Evolutionary conservation across 2,888 invertebrate genomes (phyloP).

Genomic region (Lucinisca nassula): DNA sequence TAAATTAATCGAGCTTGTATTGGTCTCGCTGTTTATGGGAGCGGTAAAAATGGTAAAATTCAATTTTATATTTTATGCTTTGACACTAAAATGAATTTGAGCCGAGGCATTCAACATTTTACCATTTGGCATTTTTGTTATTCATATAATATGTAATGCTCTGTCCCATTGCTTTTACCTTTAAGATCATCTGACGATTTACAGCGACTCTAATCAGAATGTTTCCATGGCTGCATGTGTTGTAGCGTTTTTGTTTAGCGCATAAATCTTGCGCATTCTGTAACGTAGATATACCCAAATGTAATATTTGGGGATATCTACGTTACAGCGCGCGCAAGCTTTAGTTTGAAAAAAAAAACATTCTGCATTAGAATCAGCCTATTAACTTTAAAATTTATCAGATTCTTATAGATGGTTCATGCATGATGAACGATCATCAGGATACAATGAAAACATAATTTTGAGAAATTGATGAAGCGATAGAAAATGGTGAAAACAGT

Average conservation of each 20-base stretch:
- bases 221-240: too few relatives aligned
- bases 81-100: not conserved
- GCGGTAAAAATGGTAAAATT: not conserved
- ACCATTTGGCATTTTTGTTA: too few relatives aligned
- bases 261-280: too few relatives aligned
- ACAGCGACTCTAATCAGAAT: too few relatives aligned
- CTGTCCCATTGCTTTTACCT: too few relatives aligned
- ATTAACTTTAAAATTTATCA: conserved; percentile 55
- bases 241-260: too few relatives aligned
- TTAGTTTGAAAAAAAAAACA: conserved; percentile 10
- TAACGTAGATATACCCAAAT: too few relatives aligned
- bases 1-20: not conserved
- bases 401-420: conserved; percentile 11
- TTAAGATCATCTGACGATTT: too few relatives aligned
- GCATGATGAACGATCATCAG: not conserved
- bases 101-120: too few relatives aligned
- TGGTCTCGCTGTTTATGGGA: not conserved
- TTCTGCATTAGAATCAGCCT: conserved; percentile 38
- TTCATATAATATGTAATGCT: too few relatives aligned
- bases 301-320: too few relatives aligned
- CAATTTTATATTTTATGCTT: not conserved
- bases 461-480: not conserved
- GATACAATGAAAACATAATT: conserved; percentile 6
- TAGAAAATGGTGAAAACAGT: not conserved
- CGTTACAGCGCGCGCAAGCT: too few relatives aligned